A percentile compares a stretch with the other conserved stretches of the same genome.
Conservation (phyloP, 2,888 invertebrate species). For the Gastrophysa polygoni region DNA sequence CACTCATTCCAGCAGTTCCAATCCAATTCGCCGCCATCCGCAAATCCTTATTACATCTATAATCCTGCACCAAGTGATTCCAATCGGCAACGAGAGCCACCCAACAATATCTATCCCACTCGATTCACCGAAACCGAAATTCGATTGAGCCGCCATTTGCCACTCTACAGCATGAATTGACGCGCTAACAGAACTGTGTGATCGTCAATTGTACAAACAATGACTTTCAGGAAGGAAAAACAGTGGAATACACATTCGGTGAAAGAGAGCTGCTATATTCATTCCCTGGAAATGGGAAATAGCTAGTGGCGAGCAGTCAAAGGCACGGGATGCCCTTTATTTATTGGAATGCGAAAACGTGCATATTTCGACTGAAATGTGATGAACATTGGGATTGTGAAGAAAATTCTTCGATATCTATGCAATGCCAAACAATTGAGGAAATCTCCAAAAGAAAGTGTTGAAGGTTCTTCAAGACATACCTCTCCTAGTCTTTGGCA, state of each 20-base stretch:
- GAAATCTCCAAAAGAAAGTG: too few species aligned
- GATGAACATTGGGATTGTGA: too few species aligned
- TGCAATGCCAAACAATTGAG: too few species aligned
- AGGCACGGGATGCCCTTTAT: not conserved
- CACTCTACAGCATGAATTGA: not conserved
- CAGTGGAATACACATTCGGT: not conserved
- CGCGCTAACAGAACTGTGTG: not conserved
- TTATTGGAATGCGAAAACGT: not conserved
- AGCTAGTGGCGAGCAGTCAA: not conserved
- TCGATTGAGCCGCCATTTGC: not conserved
- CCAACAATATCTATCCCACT: not conserved
- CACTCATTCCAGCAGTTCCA: not conserved
- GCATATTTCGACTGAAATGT: too few species aligned
- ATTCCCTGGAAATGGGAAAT: not conserved
- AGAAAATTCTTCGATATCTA: too few species aligned
- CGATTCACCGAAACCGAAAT: not conserved
- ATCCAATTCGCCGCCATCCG: not conserved
- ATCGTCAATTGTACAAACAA: constrained; percentile 1
- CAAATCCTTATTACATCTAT: not conserved
- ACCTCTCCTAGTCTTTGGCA: too few species aligned
- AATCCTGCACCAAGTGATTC: not conserved
- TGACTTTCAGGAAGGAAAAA: not conserved
- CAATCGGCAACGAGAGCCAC: not conserved
- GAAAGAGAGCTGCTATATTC: not conserved
- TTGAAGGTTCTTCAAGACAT: too few species aligned